Evolutionary conservation across 2,113 vertebrate species (phyloP).

Genomic region (Barbus barbus): DNA sequence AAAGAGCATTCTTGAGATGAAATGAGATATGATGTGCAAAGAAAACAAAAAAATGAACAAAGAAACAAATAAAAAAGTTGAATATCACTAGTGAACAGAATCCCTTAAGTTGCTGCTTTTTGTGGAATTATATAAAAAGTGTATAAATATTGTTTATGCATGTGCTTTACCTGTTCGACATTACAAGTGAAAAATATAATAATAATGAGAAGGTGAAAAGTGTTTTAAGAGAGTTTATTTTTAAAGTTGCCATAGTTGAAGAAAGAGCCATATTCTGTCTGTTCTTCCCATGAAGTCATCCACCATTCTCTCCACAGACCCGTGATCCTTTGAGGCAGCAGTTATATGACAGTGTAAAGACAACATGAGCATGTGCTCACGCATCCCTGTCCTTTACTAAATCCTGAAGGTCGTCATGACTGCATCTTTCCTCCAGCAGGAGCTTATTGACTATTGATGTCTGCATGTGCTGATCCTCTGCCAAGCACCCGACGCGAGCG

Average conservation of each 20-base stretch:
- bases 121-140: background rate
- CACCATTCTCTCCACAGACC: background rate
- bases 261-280: background rate
- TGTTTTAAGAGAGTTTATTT: background rate
- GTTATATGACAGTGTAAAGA: slow-evolving; percentile 25
- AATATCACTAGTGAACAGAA: background rate
- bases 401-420: slow-evolving; percentile 44
- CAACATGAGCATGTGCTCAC: slow-evolving; percentile 30
- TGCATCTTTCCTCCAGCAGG: slow-evolving; percentile 31
- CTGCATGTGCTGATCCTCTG: slow-evolving; percentile 17
- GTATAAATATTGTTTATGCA: too few species aligned
- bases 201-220: too few species aligned
- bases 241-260: background rate
- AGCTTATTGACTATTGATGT: slow-evolving; percentile 57
- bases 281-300: background rate
- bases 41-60: background rate
- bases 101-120: background rate
- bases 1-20: background rate
- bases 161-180: too few species aligned
- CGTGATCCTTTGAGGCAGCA: too few species aligned
- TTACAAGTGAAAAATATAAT: too few species aligned
- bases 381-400: slow-evolving; percentile 10
- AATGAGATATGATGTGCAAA: background rate
- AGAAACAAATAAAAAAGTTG: too few species aligned
- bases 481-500: background rate